A percentile compares a stretch with the other conserved stretches of the same genome.
phyloP scores from a whole-genome alignment of 2,888 invertebrate species.

The Acleris literana region DNA sequence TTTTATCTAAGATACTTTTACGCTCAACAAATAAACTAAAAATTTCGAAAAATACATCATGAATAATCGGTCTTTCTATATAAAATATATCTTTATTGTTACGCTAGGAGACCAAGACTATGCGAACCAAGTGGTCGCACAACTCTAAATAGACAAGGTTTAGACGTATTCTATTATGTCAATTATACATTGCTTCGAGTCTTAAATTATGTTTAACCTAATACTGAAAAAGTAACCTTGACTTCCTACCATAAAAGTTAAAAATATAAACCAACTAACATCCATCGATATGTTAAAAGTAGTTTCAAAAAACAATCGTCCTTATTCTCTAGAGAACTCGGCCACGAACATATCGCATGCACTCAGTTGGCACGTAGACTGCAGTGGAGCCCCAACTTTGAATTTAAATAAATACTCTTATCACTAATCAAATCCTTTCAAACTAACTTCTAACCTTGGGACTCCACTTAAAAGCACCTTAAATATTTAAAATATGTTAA shows the following conservation, averaged over 20 bases:
- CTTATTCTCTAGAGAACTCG: slow-evolving; percentile 2
- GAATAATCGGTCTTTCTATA: slow-evolving; percentile 57
- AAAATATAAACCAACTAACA: slow-evolving; percentile 64
- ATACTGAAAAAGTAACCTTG: slow-evolving; percentile 77
- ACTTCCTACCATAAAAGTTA: slow-evolving; percentile 51
- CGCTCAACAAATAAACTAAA: slow-evolving; percentile 56
- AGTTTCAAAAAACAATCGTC: slow-evolving; percentile 20
- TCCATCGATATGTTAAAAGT: slow-evolving; percentile 62
- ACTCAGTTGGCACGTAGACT: slow-evolving; percentile 71
- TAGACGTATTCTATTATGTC: slow-evolving; percentile 54
- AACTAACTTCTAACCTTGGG: slow-evolving; percentile 66
- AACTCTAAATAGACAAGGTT: slow-evolving; percentile 41
- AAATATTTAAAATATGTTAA: slow-evolving; percentile 55
- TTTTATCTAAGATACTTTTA: slow-evolving; percentile 44
- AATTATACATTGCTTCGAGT: slow-evolving; percentile 68
- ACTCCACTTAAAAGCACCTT: slow-evolving; percentile 72
- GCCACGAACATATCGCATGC: slow-evolving; percentile 28
- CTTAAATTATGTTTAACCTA: slow-evolving; percentile 72
- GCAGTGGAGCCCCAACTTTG: slow-evolving; percentile 61
- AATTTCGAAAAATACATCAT: slow-evolving; percentile 68
- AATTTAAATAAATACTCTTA: slow-evolving; percentile 68
- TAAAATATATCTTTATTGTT: slow-evolving; percentile 64
- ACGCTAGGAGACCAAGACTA: slow-evolving; percentile 46
- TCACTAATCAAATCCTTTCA: slow-evolving; percentile 73
- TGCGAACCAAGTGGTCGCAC: slow-evolving; percentile 23